A percentile compares a stretch with the other conserved stretches of the same genome.
These are phyloP conservation scores for Entomyzon cyanotis DNA, from an alignment of 2,113 vertebrate species.

Conservation along the genomic window DNA sequence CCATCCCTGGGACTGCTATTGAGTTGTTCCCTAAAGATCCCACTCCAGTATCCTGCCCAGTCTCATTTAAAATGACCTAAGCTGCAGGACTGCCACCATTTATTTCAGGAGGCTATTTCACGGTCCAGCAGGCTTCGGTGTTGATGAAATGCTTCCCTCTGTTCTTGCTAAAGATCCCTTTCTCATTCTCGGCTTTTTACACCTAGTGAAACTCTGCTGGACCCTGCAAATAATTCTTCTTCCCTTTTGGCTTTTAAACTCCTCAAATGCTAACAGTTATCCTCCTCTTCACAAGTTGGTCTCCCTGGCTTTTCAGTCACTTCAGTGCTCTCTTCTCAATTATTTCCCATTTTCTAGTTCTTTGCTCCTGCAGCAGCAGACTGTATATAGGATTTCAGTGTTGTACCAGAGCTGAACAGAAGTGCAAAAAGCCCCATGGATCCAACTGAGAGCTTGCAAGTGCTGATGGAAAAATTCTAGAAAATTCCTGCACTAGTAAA, in stretches of 20 bases:
- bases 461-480: background rate
- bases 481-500: background rate
- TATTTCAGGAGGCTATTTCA: slow-evolving; percentile 52
- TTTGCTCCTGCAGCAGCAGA: background rate
- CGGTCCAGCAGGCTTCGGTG: background rate
- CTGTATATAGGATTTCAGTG: background rate
- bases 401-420: background rate
- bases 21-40: slow-evolving; percentile 34
- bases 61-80: slow-evolving; percentile 32
- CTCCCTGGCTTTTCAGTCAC: slow-evolving; percentile 8
- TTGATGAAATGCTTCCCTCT: slow-evolving; percentile 48
- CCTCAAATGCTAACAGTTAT: background rate
- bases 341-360: slow-evolving; percentile 26
- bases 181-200: slow-evolving; percentile 9
- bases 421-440: background rate
- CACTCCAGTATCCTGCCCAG: background rate
- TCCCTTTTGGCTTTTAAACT: slow-evolving; percentile 27
- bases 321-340: background rate
- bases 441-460: background rate
- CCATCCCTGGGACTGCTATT: background rate
- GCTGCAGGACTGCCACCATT: slow-evolving; percentile 16
- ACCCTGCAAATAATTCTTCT: slow-evolving; percentile 44
- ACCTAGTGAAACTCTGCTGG: slow-evolving; percentile 10
- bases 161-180: slow-evolving; percentile 50
- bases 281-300: slow-evolving; percentile 3